Evolutionary conservation across 2,888 invertebrate genomes (phyloP).

Genomic region (Odontomyia ornata): DNA sequence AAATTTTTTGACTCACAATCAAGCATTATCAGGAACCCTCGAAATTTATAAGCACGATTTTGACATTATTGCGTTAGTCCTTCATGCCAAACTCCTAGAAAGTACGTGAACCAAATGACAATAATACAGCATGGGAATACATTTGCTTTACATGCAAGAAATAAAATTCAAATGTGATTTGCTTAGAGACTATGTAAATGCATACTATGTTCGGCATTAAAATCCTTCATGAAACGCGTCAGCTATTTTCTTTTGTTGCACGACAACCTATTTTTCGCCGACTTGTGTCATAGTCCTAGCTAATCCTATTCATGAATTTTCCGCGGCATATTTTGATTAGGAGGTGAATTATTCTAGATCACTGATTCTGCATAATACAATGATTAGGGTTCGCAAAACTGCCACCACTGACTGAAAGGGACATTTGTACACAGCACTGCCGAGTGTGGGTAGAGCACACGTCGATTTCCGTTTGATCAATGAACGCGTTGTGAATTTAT

Average conservation of each 20-base stretch:
- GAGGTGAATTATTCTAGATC: constrained; percentile 47
- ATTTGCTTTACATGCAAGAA: neutral
- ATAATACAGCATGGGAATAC: constrained; percentile 11
- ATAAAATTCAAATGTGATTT: neutral
- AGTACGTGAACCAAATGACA: neutral
- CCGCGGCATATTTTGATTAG: constrained; percentile 44
- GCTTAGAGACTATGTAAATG: neutral
- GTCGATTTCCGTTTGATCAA: constrained; percentile 50
- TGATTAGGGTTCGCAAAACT: constrained; percentile 39
- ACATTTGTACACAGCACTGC: constrained; percentile 1
- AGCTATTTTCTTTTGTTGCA: constrained; percentile 5
- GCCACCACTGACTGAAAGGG: neutral
- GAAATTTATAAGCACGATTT: too few species aligned
- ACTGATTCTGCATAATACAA: constrained; percentile 45
- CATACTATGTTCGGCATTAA: neutral
- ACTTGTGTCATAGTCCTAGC: neutral
- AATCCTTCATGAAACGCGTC: neutral
- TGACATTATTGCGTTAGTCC: too few species aligned
- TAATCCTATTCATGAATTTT: constrained; percentile 17
- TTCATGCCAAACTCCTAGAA: neutral
- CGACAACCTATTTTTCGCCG: neutral
- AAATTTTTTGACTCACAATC: too few species aligned
- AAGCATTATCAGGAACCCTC: too few species aligned
- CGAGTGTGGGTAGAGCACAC: constrained; percentile 46
- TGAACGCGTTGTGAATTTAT: constrained; percentile 50